Percentiles rank a stretch among this genome's conserved stretches.
These are phyloP conservation scores for Papilio protenor DNA, from an alignment of 2,888 invertebrate genomes.

Conservation along the genomic window DNA sequence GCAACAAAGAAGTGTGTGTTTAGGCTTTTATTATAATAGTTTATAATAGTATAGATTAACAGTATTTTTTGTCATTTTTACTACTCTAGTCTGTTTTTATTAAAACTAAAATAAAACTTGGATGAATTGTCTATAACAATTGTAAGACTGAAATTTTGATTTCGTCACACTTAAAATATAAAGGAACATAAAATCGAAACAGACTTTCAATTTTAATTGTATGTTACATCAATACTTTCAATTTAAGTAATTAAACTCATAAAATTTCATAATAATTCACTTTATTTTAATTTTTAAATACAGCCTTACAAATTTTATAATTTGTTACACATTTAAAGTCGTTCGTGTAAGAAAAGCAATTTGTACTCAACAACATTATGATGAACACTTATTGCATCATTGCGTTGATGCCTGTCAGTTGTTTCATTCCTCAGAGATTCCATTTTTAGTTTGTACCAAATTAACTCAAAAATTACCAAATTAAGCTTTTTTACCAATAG, in stretches of 20 bases:
- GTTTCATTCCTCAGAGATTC: not conserved
- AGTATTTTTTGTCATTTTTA: too few relatives aligned
- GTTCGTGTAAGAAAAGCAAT: constrained; percentile 30
- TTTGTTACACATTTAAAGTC: constrained; percentile 32
- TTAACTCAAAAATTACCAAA: not conserved
- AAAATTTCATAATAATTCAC: constrained; percentile 19
- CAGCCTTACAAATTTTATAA: constrained; percentile 25
- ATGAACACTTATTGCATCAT: constrained; percentile 28
- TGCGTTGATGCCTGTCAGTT: not conserved
- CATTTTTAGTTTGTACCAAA: not conserved
- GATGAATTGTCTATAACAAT: too few relatives aligned
- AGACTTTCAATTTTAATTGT: not conserved
- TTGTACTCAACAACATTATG: constrained; percentile 28
- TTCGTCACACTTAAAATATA: not conserved
- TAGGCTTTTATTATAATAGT: too few relatives aligned
- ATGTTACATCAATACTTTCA: not conserved
- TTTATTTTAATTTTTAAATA: constrained; percentile 23
- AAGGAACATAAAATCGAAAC: not conserved
- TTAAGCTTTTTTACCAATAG: too few relatives aligned
- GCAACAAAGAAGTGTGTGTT: too few relatives aligned
- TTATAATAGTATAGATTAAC: too few relatives aligned
- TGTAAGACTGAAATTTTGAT: too few relatives aligned
- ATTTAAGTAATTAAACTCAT: not conserved
- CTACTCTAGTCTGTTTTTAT: too few relatives aligned
- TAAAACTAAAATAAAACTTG: too few relatives aligned